These are phyloP conservation scores for Diadromus collaris DNA, from an alignment of 2,888 invertebrate species.

Conservation along the genomic window DNA sequence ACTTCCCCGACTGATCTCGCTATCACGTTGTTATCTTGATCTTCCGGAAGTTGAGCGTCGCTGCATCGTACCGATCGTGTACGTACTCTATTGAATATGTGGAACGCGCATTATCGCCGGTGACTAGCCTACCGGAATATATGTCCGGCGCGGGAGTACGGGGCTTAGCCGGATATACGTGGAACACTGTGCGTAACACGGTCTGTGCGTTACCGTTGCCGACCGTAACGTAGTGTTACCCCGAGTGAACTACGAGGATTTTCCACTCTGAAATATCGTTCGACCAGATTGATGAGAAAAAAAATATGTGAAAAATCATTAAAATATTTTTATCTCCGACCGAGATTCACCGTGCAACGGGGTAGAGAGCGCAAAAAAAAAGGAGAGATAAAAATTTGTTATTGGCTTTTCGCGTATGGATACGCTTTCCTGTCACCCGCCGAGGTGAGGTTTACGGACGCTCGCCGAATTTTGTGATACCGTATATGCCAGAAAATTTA, in stretches of 20 bases:
- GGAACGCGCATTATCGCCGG: slow-evolving; percentile 56
- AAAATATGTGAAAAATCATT: slow-evolving; percentile 6
- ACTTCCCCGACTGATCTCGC: slow-evolving; percentile 24
- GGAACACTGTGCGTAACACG: slow-evolving; percentile 8
- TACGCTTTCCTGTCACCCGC: not conserved
- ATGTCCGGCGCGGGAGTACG: slow-evolving; percentile 21
- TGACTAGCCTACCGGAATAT: slow-evolving; percentile 54
- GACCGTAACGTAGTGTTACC: not conserved
- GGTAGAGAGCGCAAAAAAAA: not conserved
- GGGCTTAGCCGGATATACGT: slow-evolving; percentile 24
- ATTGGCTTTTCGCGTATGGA: not conserved
- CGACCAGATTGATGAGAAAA: slow-evolving; percentile 5
- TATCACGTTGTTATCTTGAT: slow-evolving; percentile 56
- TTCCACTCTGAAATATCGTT: slow-evolving; percentile 4
- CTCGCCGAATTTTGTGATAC: not conserved
- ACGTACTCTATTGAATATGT: slow-evolving; percentile 60
- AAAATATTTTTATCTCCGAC: not conserved
- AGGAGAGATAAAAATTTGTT: not conserved
- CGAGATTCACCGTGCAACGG: not conserved
- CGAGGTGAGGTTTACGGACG: not conserved
- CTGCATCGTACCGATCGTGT: slow-evolving; percentile 49
- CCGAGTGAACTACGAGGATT: slow-evolving; percentile 7
- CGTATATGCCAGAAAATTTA: not conserved
- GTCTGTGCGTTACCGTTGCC: not conserved
- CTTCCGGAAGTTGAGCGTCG: slow-evolving; percentile 60